Conservation (phyloP, 1,140 invertebrate species). For the Chelonus insularis region DNA sequence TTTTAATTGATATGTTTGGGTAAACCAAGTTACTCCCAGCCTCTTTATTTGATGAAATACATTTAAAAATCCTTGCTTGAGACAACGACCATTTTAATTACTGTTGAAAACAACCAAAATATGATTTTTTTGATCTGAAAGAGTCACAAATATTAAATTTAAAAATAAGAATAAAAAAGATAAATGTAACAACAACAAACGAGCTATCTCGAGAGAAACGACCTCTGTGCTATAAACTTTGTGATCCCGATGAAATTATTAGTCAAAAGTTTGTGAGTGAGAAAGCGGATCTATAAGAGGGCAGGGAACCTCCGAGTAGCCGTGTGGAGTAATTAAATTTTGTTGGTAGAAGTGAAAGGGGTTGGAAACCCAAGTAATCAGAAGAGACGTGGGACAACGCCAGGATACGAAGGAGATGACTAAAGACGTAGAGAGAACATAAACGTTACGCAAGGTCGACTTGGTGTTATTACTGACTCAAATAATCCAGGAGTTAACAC, state of each 20-base stretch:
- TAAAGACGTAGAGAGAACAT: not conserved
- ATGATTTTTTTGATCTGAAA: too few species aligned
- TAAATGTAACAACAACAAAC: constrained; percentile 9
- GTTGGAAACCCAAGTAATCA: constrained; percentile 1
- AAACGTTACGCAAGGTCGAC: not conserved
- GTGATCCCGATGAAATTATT: constrained; percentile 3
- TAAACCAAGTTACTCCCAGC: too few species aligned
- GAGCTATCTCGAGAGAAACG: not conserved
- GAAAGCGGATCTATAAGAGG: not conserved
- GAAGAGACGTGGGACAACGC: not conserved
- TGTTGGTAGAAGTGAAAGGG: constrained; percentile 5
- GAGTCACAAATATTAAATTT: too few species aligned
- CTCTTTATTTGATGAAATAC: too few species aligned
- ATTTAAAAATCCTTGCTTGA: too few species aligned
- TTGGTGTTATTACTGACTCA: constrained; percentile 39
- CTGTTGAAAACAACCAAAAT: too few species aligned
- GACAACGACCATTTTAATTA: too few species aligned
- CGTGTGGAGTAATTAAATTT: constrained; percentile 43
- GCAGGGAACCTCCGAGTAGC: constrained; percentile 21
- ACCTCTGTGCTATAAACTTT: not conserved
- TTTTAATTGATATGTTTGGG: too few species aligned
- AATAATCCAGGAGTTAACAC: constrained; percentile 36
- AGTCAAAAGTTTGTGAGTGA: not conserved
- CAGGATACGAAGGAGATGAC: constrained; percentile 6
- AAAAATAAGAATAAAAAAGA: constrained; percentile 25